Evolutionary conservation across 2,888 invertebrate genomes (phyloP).

Genomic region (Lasioglossum malachurum): DNA sequence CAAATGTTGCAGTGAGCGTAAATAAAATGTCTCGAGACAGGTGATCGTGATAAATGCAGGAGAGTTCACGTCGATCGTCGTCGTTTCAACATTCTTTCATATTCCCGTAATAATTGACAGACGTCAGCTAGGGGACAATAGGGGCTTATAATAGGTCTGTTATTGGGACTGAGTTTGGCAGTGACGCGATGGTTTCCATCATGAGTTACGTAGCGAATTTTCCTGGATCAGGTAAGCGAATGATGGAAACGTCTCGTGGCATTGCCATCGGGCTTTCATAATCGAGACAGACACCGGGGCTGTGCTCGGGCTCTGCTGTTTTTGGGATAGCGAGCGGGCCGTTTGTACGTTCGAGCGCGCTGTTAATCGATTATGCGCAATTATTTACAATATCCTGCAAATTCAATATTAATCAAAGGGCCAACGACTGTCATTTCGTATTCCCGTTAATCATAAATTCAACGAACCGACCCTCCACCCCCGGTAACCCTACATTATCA

Average conservation of each 20-base stretch:
- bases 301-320: slow-evolving; percentile 20
- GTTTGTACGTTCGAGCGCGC: slow-evolving; percentile 46
- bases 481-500: slow-evolving; percentile 31
- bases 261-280: slow-evolving; percentile 37
- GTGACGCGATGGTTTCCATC: background rate
- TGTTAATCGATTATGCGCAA: slow-evolving; percentile 54
- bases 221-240: slow-evolving; percentile 25
- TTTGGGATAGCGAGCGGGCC: slow-evolving; percentile 20
- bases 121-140: background rate
- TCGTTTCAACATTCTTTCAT: too few relatives aligned
- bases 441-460: slow-evolving; percentile 57
- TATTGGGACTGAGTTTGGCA: background rate
- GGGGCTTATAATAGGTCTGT: background rate
- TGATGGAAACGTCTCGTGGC: slow-evolving; percentile 23
- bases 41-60: too few relatives aligned
- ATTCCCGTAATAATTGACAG: background rate
- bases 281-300: slow-evolving; percentile 31
- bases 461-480: slow-evolving; percentile 4
- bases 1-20: too few relatives aligned
- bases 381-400: slow-evolving; percentile 58
- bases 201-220: slow-evolving; percentile 25
- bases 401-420: slow-evolving; percentile 61
- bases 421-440: slow-evolving; percentile 54
- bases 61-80: too few relatives aligned
- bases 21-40: too few relatives aligned